Base-by-base conservation (phyloP, 2,113 vertebrate species). In the Platichthys flesus region DNA sequence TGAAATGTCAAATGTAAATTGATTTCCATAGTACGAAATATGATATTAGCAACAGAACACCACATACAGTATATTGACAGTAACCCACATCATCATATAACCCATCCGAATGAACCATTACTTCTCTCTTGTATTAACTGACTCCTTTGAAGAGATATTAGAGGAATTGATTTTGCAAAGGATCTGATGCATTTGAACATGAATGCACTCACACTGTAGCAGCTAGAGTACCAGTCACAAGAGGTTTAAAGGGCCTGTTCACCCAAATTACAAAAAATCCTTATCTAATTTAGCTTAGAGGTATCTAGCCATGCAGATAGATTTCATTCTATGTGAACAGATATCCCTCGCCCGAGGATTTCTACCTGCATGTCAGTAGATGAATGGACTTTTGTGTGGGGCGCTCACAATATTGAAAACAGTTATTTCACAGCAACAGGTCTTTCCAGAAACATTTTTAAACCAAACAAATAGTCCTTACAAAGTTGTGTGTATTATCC, bases 221-320 rank as follows among this genome's bases (percentile, higher is more conserved):
- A 84, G 85, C 71, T 76, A 69, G 47, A 65, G 26, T 66, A 47
- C 26, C 3, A 21, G 79, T 76, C 28, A 18, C 15, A 55, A 14
- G 31, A 79, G 59, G 75, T 66, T 75, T 59, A 55, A 79, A 71
- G 71, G 62, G 15, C 65, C 52, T 14, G 5, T 72, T 80, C 78
- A 81, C 71, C 70, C 67, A 85, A 81, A 62, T 76, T 31, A 68
- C 55, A 58, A 26, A 54, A 31, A 56, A 37, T 47, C 9, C 58
- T 12, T 40, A 55, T 31, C 5, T 31, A 2, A 12, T n/a, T 49
- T 61, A 21, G 21, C 16, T 10, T 18, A 16, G 4, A 51, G 47
- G 7, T 51, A 51, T 51, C 15, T 47, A 16, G 45, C 45, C 45
- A 47, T 47, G 45, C 12, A 51, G 8, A 51, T 16, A 51, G 16